Conservation (phyloP, 1,140 invertebrate species). For the Drosophila bocki region DNA sequence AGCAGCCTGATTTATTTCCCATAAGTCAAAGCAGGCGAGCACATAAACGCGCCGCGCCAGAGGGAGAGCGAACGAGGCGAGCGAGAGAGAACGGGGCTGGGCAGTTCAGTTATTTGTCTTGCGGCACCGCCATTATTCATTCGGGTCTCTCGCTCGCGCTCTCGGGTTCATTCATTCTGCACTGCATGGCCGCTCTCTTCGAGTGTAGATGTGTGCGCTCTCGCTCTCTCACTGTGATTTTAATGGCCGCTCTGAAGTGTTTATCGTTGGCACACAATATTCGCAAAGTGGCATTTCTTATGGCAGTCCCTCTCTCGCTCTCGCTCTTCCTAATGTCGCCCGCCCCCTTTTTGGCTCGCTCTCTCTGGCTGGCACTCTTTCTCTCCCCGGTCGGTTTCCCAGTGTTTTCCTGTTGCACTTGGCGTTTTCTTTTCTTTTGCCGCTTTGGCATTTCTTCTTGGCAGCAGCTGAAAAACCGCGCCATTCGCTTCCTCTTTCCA, state of each 20-base stretch:
- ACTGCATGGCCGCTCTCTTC: conserved; percentile 14
- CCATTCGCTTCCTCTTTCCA: conserved; percentile 46
- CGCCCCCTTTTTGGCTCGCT: conserved; percentile 72
- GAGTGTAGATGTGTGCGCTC: conserved; percentile 37
- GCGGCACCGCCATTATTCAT: conserved; percentile 84
- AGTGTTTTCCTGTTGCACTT: conserved; percentile 54
- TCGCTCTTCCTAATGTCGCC: conserved; percentile 45
- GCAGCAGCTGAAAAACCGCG: conserved; percentile 80
- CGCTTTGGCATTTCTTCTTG: conserved; percentile 73
- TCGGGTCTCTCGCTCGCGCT: conserved; percentile 49
- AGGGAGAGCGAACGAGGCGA: conserved; percentile 42
- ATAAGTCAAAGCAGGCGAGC: conserved; percentile 81
- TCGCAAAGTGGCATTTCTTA: conserved; percentile 82
- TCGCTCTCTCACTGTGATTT: conserved; percentile 76
- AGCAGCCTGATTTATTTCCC: conserved; percentile 77
- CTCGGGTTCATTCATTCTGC: conserved; percentile 63
- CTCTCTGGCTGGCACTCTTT: conserved; percentile 33
- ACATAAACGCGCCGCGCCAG: conserved; percentile 55
- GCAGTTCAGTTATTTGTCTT: conserved; percentile 79
- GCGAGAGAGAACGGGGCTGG: conserved; percentile 72
- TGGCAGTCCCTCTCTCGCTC: conserved; percentile 49
- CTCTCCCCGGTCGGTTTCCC: conserved; percentile 49
- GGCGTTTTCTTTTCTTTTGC: conserved; percentile 55
- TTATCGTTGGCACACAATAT: conserved; percentile 85
- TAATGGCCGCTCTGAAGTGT: conserved; percentile 85